phyloP scores from a whole-genome alignment of 2,888 invertebrate species.

The Ophioninae sp. region DNA sequence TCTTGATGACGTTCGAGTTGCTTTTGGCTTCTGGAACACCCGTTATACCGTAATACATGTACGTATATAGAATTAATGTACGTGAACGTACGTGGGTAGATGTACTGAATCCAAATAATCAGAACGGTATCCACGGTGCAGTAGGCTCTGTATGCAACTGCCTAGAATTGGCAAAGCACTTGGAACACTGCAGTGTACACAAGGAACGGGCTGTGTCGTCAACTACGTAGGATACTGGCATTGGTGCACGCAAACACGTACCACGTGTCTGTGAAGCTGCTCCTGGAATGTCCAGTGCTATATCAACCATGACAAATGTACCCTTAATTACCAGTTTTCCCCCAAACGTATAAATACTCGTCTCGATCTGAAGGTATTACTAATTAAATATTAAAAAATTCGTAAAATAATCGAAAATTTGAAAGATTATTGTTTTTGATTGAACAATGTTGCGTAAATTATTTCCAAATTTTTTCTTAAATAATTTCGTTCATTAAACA shows the following conservation, averaged over 20 bases:
- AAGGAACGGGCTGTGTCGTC: slow-evolving; percentile 7
- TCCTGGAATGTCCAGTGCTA: not conserved
- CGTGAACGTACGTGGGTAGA: slow-evolving; percentile 27
- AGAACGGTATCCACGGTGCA: slow-evolving; percentile 30
- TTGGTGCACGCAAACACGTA: not conserved
- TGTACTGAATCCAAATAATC: slow-evolving; percentile 55
- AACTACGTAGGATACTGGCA: not conserved
- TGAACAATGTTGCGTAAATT: no score
- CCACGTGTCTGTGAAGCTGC: not conserved
- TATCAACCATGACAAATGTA: slow-evolving; percentile 1
- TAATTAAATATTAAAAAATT: no score
- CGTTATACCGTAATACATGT: not conserved
- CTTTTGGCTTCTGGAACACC: not conserved
- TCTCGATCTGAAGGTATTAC: no score
- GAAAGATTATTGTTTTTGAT: no score
- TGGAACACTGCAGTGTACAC: slow-evolving; percentile 31
- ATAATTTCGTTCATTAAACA: no score
- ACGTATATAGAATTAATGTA: not conserved
- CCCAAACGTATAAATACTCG: not conserved
- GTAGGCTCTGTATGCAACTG: slow-evolving; percentile 33
- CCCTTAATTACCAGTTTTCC: not conserved
- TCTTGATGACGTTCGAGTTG: not conserved
- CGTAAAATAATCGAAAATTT: no score
- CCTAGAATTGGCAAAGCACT: slow-evolving; percentile 35
- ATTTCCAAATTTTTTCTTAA: no score